A percentile compares a stretch with the other conserved stretches of the same genome.
Evolutionary conservation across 2,113 vertebrate species (phyloP).

Genomic region (rabbit (Oryctolagus cuniculus)): mOryCun1.1 NC_091436.1:101670501-101671000

Average conservation of each 20-base stretch:
- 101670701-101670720: background rate
- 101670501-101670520: no score
- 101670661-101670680: no score
- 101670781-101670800: background rate
- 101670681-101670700: no score
- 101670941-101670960: slow-evolving; percentile 4
- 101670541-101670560: no score
- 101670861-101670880: background rate
- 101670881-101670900: background rate
- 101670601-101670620: no score
- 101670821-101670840: background rate
- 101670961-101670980: background rate
- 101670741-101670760: background rate
- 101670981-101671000: no score
- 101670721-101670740: background rate
- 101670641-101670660: no score
- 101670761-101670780: background rate
- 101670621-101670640: no score
- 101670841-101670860: background rate
- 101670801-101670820: background rate
- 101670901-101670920: background rate
- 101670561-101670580: no score
- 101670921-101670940: background rate
- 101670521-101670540: no score
- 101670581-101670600: no score